phyloP scores from a whole-genome alignment of 92 coral and sea anemone species.

The Zoanthus solanderi region DNA sequence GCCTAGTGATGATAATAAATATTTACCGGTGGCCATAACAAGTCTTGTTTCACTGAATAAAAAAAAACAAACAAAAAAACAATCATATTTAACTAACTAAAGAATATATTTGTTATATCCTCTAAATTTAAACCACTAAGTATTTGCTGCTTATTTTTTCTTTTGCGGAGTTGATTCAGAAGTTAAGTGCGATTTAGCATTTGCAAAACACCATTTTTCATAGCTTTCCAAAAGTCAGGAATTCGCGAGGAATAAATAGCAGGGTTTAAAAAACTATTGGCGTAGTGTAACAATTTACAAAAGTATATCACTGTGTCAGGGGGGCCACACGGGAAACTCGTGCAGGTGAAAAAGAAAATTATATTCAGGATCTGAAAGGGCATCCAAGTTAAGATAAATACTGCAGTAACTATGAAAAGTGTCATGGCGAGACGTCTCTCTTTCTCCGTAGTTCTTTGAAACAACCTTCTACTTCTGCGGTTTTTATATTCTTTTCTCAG shows the following conservation, averaged over 20 bases:
- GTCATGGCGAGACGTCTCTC: slow-evolving; percentile 79
- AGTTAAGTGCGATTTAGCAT: background rate
- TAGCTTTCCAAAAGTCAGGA: slow-evolving; percentile 74
- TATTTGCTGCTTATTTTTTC: too few species aligned
- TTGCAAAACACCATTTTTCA: slow-evolving; percentile 37
- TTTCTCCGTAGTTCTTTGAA: slow-evolving; percentile 55
- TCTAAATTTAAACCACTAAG: too few species aligned
- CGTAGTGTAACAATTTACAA: slow-evolving; percentile 80
- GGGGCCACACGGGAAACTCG: slow-evolving; percentile 69
- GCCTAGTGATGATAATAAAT: too few species aligned
- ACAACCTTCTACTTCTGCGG: slow-evolving; percentile 33
- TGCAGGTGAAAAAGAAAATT: slow-evolving; percentile 72
- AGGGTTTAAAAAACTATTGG: slow-evolving; percentile 80
- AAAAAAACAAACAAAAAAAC: too few species aligned
- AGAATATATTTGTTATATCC: too few species aligned
- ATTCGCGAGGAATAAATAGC: slow-evolving; percentile 84
- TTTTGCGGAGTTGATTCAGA: background rate
- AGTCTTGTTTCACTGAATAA: too few species aligned
- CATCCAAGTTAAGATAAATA: slow-evolving; percentile 80
- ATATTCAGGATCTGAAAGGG: slow-evolving; percentile 85
- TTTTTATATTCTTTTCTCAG: slow-evolving; percentile 32
- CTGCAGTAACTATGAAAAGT: slow-evolving; percentile 87
- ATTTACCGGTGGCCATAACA: too few species aligned
- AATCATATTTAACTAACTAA: too few species aligned
- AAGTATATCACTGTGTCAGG: slow-evolving; percentile 65